Evolutionary conservation across 2,888 invertebrate species (phyloP).

Genomic region (Perdita meconis): DNA sequence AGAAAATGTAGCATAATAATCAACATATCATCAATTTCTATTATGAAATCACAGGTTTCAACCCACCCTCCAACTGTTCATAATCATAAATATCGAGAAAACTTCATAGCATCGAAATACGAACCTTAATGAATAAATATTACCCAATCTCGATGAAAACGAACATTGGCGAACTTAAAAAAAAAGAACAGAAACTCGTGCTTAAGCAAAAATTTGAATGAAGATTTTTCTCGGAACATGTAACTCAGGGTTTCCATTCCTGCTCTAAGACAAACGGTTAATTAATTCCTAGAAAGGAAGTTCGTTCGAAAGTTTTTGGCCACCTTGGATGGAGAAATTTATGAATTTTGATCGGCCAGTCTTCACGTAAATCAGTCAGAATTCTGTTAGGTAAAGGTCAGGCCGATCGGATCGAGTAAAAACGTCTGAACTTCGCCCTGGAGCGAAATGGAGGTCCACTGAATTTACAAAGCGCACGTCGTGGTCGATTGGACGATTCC

Average conservation of each 20-base stretch:
- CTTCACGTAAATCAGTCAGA: not conserved
- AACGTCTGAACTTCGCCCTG: conserved; percentile 2
- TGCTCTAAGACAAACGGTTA: not conserved
- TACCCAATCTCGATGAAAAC: too few relatives aligned
- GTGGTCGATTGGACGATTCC: conserved; percentile 11
- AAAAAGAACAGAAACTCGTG: too few relatives aligned
- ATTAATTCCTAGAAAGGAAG: conserved; percentile 6
- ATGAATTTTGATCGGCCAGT: conserved; percentile 19
- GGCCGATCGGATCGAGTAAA: not conserved
- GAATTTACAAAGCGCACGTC: conserved; percentile 16
- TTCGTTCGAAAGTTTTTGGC: conserved; percentile 1
- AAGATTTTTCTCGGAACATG: not conserved
- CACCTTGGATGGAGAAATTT: not conserved
- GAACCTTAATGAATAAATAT: too few relatives aligned
- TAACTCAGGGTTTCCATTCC: not conserved
- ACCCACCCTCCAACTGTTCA: too few relatives aligned
- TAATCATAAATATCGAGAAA: too few relatives aligned
- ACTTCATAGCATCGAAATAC: too few relatives aligned
- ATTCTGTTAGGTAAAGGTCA: not conserved
- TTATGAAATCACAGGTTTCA: too few relatives aligned
- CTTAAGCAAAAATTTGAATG: not conserved
- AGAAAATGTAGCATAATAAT: too few relatives aligned
- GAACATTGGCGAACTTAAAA: too few relatives aligned
- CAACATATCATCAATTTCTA: too few relatives aligned
- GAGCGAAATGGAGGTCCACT: not conserved